phyloP scores from a whole-genome alignment of 2,888 invertebrate genomes.

The Patella depressa region DNA sequence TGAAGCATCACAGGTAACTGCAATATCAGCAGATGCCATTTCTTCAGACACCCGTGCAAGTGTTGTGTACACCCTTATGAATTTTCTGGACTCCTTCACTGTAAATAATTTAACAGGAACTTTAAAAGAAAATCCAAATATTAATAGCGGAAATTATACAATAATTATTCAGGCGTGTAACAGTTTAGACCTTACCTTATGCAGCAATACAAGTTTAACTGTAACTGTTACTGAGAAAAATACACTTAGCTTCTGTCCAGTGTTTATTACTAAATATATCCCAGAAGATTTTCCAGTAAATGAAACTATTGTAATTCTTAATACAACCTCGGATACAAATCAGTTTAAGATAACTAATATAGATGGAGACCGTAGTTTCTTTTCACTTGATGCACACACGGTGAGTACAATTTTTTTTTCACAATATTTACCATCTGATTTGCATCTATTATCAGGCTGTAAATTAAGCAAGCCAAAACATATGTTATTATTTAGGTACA shows the following conservation, averaged over 20 bases:
- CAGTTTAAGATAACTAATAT: neutral
- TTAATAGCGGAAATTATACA: slow-evolving; percentile 8
- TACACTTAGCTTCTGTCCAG: slow-evolving; percentile 36
- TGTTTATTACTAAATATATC: slow-evolving; percentile 26
- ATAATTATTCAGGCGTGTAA: slow-evolving; percentile 32
- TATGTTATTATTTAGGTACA: too few species aligned
- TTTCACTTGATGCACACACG: neutral
- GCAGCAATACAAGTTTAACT: slow-evolving; percentile 31
- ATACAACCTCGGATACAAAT: neutral
- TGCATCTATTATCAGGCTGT: too few species aligned
- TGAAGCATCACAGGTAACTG: slow-evolving; percentile 18
- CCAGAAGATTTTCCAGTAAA: slow-evolving; percentile 23
- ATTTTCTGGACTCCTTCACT: slow-evolving; percentile 26
- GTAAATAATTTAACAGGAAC: slow-evolving; percentile 31
- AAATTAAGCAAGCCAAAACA: too few species aligned
- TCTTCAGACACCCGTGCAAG: slow-evolving; percentile 14
- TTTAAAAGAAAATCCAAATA: slow-evolving; percentile 14
- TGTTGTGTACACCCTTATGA: slow-evolving; percentile 33
- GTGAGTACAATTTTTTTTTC: neutral
- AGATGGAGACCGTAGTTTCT: neutral
- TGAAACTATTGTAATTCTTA: neutral
- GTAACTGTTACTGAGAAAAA: slow-evolving; percentile 26
- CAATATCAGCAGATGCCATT: slow-evolving; percentile 32
- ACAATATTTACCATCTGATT: too few species aligned
- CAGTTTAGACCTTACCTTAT: slow-evolving; percentile 19